A percentile compares a stretch with the other conserved stretches of the same genome.
These are phyloP conservation scores for Axinella damicornis DNA, from an alignment of 37 sponge, comb jelly and placozoan genomes.

Conservation along the genomic window DNA sequence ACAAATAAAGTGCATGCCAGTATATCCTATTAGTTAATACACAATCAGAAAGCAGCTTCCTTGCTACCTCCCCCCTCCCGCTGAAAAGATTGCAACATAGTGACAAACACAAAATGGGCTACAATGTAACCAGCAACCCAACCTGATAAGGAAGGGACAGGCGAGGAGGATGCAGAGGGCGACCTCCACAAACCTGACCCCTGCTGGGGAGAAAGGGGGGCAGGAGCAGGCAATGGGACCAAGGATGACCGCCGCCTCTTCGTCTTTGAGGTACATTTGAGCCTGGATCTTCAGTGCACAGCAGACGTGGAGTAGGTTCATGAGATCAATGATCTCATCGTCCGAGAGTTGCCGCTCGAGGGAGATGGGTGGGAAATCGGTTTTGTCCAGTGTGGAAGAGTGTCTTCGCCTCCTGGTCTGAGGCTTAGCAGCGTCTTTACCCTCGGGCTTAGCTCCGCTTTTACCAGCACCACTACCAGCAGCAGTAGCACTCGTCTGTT, in stretches of 20 bases:
- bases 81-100: no score
- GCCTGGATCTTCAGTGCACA: slow-evolving; percentile 66
- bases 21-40: no score
- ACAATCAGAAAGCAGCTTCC: no score
- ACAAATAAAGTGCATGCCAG: no score
- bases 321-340: slow-evolving; percentile 46
- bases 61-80: no score
- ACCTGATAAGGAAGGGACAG: slow-evolving; percentile 89
- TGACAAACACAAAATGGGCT: no score
- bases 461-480: neutral
- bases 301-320: slow-evolving; percentile 50
- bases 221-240: slow-evolving; percentile 71
- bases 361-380: slow-evolving; percentile 33
- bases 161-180: slow-evolving; percentile 77
- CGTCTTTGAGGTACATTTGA: slow-evolving; percentile 59
- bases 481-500: neutral
- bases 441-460: no score
- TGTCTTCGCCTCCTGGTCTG: slow-evolving; percentile 31
- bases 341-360: slow-evolving; percentile 45
- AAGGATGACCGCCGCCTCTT: slow-evolving; percentile 70
- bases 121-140: neutral
- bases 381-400: slow-evolving; percentile 18
- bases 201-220: slow-evolving; percentile 76
- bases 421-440: no score
- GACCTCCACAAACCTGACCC: slow-evolving; percentile 74